These are phyloP conservation scores for Enhydra lutris DNA, from an alignment of 2,113 vertebrate species.

Conservation along the genomic window DNA sequence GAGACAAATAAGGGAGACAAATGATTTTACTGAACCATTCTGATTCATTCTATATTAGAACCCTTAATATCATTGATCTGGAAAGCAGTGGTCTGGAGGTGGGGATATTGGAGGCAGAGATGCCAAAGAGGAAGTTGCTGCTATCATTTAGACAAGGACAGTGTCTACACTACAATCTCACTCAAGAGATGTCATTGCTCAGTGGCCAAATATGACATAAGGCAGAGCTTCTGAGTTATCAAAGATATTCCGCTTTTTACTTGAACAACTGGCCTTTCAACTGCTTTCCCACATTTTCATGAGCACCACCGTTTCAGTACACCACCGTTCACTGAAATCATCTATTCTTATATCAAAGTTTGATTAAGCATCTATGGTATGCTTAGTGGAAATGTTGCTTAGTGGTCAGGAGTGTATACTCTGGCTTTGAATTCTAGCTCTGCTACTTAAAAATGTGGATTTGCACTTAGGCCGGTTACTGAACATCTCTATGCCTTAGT, in stretches of 20 bases:
- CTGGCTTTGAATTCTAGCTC: background rate
- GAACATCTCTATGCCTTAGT: background rate
- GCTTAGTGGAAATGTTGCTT: background rate
- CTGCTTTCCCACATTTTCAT: background rate
- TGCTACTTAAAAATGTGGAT: background rate
- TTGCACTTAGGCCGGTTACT: background rate
- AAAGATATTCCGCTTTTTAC: background rate
- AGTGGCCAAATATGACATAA: background rate
- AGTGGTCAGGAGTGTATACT: background rate
- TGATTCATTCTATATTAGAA: background rate
- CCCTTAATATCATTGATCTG: background rate
- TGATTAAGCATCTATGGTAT: background rate
- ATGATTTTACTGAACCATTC: conserved; percentile 28
- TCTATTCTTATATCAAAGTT: background rate
- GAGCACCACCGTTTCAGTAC: background rate
- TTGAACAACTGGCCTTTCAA: background rate
- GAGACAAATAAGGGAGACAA: background rate
- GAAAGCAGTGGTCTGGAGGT: background rate
- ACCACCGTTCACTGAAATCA: background rate
- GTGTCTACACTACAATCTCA: background rate
- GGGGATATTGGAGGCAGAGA: background rate
- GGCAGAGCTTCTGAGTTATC: background rate
- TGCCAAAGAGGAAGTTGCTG: background rate
- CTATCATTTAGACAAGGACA: background rate
- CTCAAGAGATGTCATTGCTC: background rate